A percentile compares a stretch with the other conserved stretches of the same genome.
phyloP scores from a whole-genome alignment of 1,140 invertebrate genomes.

The Drosophila busckii region DNA sequence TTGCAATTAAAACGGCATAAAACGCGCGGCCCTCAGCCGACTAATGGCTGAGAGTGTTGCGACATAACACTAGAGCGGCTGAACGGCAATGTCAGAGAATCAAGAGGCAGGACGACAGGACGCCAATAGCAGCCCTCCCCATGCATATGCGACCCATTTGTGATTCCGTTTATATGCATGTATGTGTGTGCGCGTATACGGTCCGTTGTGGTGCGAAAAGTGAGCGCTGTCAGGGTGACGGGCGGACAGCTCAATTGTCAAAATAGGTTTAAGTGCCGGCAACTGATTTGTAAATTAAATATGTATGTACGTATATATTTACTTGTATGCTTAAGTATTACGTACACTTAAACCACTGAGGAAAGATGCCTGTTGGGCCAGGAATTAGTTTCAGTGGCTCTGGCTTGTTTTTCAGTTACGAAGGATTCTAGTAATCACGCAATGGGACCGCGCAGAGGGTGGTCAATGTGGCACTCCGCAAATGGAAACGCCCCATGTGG shows the following conservation, averaged over 20 bases:
- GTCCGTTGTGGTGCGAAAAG: conserved; percentile 63
- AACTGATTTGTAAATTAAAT: conserved; percentile 62
- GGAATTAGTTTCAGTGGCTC: no score
- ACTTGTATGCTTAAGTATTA: no score
- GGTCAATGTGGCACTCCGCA: conserved; percentile 62
- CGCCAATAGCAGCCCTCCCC: background rate
- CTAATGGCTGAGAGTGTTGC: conserved; percentile 31
- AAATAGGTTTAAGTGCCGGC: conserved; percentile 74
- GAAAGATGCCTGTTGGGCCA: no score
- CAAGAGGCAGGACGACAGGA: conserved; percentile 1
- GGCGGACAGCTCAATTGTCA: conserved; percentile 77
- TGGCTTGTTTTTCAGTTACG: no score
- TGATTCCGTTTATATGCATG: background rate
- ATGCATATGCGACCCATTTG: conserved; percentile 17
- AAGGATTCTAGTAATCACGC: conserved; percentile 19
- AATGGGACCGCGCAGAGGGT: conserved; percentile 42
- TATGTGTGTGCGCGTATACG: background rate
- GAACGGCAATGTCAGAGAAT: conserved; percentile 2
- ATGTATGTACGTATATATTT: conserved; percentile 1
- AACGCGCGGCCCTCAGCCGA: conserved; percentile 40
- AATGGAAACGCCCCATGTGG: conserved; percentile 76
- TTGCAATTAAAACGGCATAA: conserved; percentile 78
- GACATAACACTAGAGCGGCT: background rate
- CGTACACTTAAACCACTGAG: no score
- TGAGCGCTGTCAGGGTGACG: conserved; percentile 62